These are phyloP conservation scores for Pachyrhynchus sulphureomaculatus DNA, from an alignment of 1,140 invertebrate species.

Conservation along the genomic window DNA sequence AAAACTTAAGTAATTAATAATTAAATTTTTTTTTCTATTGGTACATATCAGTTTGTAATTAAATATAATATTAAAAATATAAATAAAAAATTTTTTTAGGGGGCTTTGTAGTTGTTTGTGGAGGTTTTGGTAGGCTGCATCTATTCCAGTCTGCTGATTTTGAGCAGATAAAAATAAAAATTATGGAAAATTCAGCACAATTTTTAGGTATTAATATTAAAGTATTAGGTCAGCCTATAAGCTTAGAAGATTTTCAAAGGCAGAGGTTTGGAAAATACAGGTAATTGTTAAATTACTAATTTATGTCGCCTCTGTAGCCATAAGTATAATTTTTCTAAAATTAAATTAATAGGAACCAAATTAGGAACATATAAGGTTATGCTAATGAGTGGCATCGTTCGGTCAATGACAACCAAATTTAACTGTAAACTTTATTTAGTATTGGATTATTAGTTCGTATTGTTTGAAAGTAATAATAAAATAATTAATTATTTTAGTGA, in stretches of 20 bases:
- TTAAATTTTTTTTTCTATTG: no score
- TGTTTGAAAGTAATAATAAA: background rate
- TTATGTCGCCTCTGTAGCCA: background rate
- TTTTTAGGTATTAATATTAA: slow-evolving; percentile 83
- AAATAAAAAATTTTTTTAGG: slow-evolving; percentile 52
- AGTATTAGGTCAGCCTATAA: slow-evolving; percentile 79
- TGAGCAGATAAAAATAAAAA: slow-evolving; percentile 83
- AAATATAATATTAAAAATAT: no score
- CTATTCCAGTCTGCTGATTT: slow-evolving; percentile 82
- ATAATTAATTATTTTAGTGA: slow-evolving; percentile 48
- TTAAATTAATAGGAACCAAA: background rate
- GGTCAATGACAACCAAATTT: no score
- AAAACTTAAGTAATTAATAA: no score
- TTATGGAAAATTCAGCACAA: slow-evolving; percentile 76
- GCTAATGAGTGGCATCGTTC: background rate
- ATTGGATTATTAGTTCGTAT: background rate
- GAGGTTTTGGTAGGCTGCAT: slow-evolving; percentile 85
- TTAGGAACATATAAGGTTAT: background rate
- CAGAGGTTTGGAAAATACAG: slow-evolving; percentile 90
- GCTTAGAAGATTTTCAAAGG: slow-evolving; percentile 79
- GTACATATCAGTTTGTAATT: no score
- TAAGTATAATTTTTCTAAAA: background rate
- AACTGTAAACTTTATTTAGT: no score
- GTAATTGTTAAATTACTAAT: slow-evolving; percentile 53
- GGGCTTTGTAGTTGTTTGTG: slow-evolving; percentile 86